Conservation (phyloP, 2,888 invertebrate genomes). For the Cheilosia pagana region DNA sequence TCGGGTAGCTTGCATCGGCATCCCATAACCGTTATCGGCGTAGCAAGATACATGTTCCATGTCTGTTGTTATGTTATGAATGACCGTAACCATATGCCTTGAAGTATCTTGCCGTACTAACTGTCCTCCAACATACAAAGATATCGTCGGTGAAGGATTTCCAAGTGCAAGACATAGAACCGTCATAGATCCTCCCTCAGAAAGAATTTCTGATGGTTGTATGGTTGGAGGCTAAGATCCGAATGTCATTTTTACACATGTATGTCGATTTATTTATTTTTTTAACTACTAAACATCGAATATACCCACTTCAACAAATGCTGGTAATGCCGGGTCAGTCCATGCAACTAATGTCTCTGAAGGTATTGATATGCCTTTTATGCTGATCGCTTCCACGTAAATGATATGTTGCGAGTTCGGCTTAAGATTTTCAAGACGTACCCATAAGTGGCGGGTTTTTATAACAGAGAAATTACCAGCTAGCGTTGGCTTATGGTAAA, state of each 20-base stretch:
- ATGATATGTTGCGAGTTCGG: constrained; percentile 93
- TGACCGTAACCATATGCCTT: constrained; percentile 93
- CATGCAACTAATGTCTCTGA: constrained; percentile 93
- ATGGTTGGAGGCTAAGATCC: constrained; percentile 90
- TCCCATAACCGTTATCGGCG: constrained; percentile 94
- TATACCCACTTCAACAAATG: constrained; percentile 90
- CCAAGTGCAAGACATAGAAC: constrained; percentile 93
- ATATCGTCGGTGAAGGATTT: constrained; percentile 93
- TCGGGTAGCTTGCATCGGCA: constrained; percentile 92
- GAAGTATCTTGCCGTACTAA: constrained; percentile 93
- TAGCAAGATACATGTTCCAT: constrained; percentile 95
- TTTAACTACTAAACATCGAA: background rate
- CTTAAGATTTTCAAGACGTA: constrained; percentile 88
- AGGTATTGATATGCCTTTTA: constrained; percentile 89
- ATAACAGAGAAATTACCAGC: constrained; percentile 86
- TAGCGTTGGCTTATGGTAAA: constrained; percentile 88
- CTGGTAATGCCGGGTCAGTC: constrained; percentile 94
- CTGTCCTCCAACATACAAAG: constrained; percentile 89
- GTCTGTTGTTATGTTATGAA: constrained; percentile 92
- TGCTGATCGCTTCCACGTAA: constrained; percentile 89
- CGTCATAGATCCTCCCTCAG: constrained; percentile 94
- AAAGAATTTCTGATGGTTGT: constrained; percentile 91
- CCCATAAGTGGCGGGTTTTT: constrained; percentile 88
- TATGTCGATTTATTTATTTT: background rate
- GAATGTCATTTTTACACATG: background rate